Base-by-base conservation (phyloP, 2,888 invertebrate species). In the Cheiracanthium punctorium region DNA sequence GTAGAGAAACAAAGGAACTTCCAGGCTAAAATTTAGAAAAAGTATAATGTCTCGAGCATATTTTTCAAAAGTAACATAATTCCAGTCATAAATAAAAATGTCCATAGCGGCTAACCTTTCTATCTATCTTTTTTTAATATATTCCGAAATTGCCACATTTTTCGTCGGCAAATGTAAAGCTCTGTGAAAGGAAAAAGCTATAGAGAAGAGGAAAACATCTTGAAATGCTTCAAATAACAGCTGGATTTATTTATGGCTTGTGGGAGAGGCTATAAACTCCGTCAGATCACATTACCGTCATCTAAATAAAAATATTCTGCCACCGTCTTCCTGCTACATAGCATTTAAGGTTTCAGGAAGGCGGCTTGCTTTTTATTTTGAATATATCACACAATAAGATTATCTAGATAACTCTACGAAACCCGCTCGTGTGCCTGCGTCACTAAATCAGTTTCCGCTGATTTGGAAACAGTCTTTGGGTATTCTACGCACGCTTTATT, bases 181-280 rank as follows among this genome's bases (percentile, higher is more conserved):
- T 67, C 64, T 37, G 32, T 37, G 69, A 37, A 4, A 37, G 58
- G 52, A 77, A 77, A 82, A 73, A 75, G 52, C 30, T 20, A 37
- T 17, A 14, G 41, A 64, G 71, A 77, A 71, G 73, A 77, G 71
- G 58, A 73, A 75, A 76, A 75, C 75, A 76, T 82, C 82, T 72
- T 48, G 77, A 79, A 84, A 41, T 79, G 84, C 77, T 84, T 84
- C 69, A 70, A 79, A 84, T 79, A 84, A 84, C 79, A 79, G 79
- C 84, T 73, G 74, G 79, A 84, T 84, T 84, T 84, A 84, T 84
- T 84, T 84, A 84, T 84, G 73, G 77, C 77, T 30, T 33, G 72
- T 72, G 82, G 77, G 77, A 77, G 73, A 72, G 58, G 73, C 79
- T 79, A 84, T 84, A 84, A 84, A 84, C 73, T 79, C 73, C 65